Evolutionary conservation across 2,888 invertebrate species (phyloP), one percentile per base, ranked within the genome.

Genomic region (Drosophila suboccidentalis): DNA sequence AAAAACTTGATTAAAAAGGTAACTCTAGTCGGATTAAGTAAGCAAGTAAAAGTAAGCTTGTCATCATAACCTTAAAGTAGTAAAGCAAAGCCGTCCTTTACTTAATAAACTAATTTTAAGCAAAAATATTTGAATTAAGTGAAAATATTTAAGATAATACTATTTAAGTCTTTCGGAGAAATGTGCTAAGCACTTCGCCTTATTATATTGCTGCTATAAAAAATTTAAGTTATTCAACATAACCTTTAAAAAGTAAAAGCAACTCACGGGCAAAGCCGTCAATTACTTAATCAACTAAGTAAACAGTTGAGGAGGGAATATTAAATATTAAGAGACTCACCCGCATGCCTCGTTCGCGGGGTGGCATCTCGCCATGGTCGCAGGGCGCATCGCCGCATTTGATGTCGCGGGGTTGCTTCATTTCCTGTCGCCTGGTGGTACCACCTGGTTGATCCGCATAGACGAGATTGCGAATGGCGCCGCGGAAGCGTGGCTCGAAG

Each of bases 401-500:
- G 66, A 96, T 94, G 90, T 97, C 97, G 77, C 96, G 95, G 3
- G 95, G 95, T 87, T 95, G 95, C 80, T 97, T 94, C 91, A 98
- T 95, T 93, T 98, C 97, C 93, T 98, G 97, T 59, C 97, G 94
- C 84, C 96, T 93, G 0, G 97, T 96, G 19, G 95, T 94, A 71
- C 95, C 95, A 15, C 96, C 96, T 39, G 97, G 96, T 55, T 96
- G 94, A 90, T 97, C 97, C 26, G 96, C 97, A 93, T 97, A 97
- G 71, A 98, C 97, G 82, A 99, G 94, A 93, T 99, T 99, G 67
- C 98, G 94, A 26, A 99, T 96, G 38, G 97, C 95, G 0, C 98
- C 99, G 41, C 96, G 95, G 93, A 98, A 98, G 87, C 97, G 94
- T 2, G 98, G 98, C 93, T 98, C 98, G 92, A 98, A 98, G 84